Conservation (phyloP, 1,140 invertebrate genomes). For the Diorhabda sublineata region DNA sequence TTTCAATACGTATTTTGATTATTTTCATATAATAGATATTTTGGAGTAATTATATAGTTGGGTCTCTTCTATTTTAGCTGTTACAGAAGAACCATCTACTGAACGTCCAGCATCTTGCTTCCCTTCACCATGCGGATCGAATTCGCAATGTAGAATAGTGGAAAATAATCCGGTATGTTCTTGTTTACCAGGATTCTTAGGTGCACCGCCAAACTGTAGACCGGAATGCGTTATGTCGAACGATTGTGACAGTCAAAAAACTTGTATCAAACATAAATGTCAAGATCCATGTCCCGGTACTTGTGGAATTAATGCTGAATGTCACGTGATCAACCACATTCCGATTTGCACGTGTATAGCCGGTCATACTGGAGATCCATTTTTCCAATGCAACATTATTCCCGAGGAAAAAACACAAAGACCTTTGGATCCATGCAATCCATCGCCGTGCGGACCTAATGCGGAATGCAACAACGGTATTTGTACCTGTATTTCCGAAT, state of each 20-base stretch:
- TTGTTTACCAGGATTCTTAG: slow-evolving; percentile 69
- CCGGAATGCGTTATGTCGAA: slow-evolving; percentile 70
- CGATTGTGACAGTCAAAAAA: slow-evolving; percentile 66
- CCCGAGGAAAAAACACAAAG: slow-evolving; percentile 41
- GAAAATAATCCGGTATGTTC: slow-evolving; percentile 70
- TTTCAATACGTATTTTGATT: no score
- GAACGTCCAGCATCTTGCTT: slow-evolving; percentile 66
- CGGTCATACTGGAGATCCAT: slow-evolving; percentile 71
- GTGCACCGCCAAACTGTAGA: slow-evolving; percentile 69
- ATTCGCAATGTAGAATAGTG: slow-evolving; percentile 71
- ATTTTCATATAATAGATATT: no score
- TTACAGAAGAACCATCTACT: slow-evolving; percentile 45
- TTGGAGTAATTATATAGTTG: no score
- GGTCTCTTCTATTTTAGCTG: slow-evolving; percentile 4
- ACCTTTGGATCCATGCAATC: slow-evolving; percentile 62
- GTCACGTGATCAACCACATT: slow-evolving; percentile 68
- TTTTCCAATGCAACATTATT: slow-evolving; percentile 61
- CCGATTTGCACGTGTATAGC: slow-evolving; percentile 70
- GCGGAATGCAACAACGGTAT: slow-evolving; percentile 63
- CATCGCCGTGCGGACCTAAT: slow-evolving; percentile 76
- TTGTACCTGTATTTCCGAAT: slow-evolving; percentile 68
- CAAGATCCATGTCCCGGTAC: slow-evolving; percentile 71
- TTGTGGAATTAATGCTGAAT: slow-evolving; percentile 70
- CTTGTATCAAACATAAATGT: slow-evolving; percentile 70
- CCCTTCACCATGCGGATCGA: slow-evolving; percentile 76